Conservation (phyloP, 2,797 vertebrate genomes). For the Lagocephalus sceleratus region DNA sequence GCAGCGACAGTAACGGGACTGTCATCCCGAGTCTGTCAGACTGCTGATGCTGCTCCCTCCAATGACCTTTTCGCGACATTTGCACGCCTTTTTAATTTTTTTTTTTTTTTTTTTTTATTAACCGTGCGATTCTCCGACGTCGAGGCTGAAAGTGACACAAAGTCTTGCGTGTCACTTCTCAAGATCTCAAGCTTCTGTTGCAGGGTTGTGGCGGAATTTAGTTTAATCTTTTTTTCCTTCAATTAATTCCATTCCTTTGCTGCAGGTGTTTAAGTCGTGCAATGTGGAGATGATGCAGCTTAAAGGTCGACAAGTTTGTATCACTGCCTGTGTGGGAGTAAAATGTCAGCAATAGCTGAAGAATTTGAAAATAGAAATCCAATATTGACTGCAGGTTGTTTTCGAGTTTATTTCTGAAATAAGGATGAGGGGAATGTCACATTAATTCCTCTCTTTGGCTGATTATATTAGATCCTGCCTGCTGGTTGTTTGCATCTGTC, state of each 20-base stretch:
- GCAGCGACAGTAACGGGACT: constrained; percentile 53
- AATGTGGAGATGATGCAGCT: neutral
- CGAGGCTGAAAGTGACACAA: neutral
- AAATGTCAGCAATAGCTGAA: neutral
- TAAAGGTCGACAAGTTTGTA: neutral
- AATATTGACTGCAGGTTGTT: neutral
- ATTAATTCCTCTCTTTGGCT: neutral
- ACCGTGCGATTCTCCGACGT: neutral
- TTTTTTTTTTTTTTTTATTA: no score
- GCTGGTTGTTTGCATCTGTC: constrained; percentile 4
- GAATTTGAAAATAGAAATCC: neutral
- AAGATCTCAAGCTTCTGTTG: constrained; percentile 10
- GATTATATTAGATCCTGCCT: constrained; percentile 1
- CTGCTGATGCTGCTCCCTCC: constrained; percentile 1
- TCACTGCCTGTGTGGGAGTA: neutral
- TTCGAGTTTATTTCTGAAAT: constrained; percentile 1
- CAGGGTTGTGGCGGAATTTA: constrained; percentile 1
- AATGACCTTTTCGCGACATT: no score
- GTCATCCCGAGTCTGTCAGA: constrained; percentile 53
- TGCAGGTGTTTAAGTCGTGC: neutral
- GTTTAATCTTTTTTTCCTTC: constrained; percentile 16
- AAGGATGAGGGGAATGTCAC: neutral
- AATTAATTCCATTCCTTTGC: constrained; percentile 1
- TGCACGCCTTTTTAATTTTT: neutral
- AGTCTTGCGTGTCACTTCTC: constrained; percentile 9